Evolutionary conservation across 2,797 vertebrate species (phyloP).

Genomic region (Geotrypetes seraphini): DNA sequence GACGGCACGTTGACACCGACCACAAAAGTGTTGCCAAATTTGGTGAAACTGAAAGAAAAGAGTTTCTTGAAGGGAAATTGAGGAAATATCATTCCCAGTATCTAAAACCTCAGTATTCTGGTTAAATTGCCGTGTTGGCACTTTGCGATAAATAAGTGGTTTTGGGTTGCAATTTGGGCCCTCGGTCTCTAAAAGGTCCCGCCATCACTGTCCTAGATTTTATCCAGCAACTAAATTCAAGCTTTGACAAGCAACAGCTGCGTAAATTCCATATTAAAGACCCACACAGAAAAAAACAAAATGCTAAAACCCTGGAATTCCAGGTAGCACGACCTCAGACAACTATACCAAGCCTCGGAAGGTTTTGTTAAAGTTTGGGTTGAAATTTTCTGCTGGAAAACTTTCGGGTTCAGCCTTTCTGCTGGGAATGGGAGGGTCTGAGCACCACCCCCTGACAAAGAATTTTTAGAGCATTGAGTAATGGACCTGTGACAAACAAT

Average conservation of each 20-base stretch:
- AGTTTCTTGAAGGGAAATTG: neutral
- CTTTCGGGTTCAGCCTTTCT: conserved; percentile 51
- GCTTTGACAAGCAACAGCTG: no score
- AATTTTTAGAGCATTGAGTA: conserved; percentile 60
- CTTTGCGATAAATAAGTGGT: no score
- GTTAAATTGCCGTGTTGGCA: no score
- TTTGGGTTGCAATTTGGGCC: no score
- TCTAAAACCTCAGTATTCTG: no score
- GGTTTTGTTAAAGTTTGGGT: no score
- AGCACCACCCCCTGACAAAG: conserved; percentile 37
- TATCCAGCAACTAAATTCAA: no score
- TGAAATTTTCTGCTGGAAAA: conserved; percentile 41
- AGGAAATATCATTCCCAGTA: neutral
- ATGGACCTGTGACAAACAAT: conserved; percentile 55
- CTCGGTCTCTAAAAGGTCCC: no score
- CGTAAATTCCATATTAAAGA: no score
- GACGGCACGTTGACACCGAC: conserved; percentile 1
- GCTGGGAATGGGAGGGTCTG: conserved; percentile 46
- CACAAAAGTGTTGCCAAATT: conserved; percentile 3
- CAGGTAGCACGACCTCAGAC: conserved; percentile 25
- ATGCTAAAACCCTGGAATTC: conserved; percentile 26
- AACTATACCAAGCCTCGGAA: no score
- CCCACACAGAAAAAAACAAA: conserved; percentile 8
- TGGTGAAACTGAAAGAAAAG: neutral
- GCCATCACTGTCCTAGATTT: no score